Conservation (phyloP, 2,797 vertebrate species). For the Sebastes melanostomus region DNA sequence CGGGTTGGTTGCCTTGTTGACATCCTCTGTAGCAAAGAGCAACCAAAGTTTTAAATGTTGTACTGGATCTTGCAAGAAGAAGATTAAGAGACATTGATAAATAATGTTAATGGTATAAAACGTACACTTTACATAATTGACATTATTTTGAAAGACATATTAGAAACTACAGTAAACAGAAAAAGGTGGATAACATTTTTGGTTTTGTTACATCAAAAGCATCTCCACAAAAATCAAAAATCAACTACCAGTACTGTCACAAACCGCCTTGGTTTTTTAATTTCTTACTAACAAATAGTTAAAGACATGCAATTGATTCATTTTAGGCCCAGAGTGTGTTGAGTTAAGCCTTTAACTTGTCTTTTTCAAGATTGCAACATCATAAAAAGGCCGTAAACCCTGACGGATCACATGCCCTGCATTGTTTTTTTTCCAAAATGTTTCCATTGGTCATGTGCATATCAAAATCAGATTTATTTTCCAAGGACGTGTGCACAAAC, state of each 20-base stretch:
- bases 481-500: no score
- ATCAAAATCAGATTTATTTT: background rate
- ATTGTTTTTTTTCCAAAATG: conserved; percentile 4
- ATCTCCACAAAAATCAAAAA: background rate
- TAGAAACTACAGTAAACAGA: conserved; percentile 16
- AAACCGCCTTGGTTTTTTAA: background rate
- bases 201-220: conserved; percentile 7
- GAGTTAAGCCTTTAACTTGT: background rate
- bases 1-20: background rate
- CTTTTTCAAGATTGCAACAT: conserved; percentile 34
- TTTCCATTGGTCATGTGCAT: conserved; percentile 28
- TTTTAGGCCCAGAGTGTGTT: background rate
- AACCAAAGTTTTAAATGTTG: background rate
- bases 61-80: background rate
- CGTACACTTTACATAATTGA: background rate
- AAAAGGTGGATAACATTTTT: background rate
- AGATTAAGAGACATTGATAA: background rate
- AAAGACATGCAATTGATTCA: background rate
- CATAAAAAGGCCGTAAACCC: conserved; percentile 10
- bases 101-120: background rate
- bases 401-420: conserved; percentile 24
- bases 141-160: background rate
- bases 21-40: background rate
- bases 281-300: background rate
- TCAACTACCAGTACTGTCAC: background rate